These are phyloP conservation scores for Adelognathus sp. DNA, from an alignment of 2,888 invertebrate species.

Conservation along the genomic window DNA sequence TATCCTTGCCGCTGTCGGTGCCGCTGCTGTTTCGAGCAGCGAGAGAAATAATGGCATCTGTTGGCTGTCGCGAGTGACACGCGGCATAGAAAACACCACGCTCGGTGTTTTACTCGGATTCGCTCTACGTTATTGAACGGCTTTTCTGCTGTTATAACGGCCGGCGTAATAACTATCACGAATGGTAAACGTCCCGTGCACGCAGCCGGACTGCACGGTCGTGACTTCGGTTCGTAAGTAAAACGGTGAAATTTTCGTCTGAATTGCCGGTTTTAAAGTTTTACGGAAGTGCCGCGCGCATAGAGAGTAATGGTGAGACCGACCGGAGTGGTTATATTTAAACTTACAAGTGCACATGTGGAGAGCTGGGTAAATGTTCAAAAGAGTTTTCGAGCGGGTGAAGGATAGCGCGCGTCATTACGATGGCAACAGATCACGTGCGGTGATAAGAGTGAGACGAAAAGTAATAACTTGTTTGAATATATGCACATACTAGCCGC, in stretches of 20 bases:
- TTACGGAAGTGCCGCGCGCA: background rate
- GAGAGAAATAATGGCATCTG: conserved; percentile 1
- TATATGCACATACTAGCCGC: too few relatives aligned
- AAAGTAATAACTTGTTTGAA: too few relatives aligned
- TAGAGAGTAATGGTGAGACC: background rate
- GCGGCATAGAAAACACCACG: conserved; percentile 11
- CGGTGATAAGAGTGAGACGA: conserved; percentile 45
- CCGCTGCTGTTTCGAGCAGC: background rate
- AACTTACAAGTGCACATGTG: conserved; percentile 49
- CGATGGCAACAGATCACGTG: conserved; percentile 51
- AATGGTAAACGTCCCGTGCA: conserved; percentile 14
- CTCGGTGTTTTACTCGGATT: background rate
- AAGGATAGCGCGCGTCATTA: conserved; percentile 47
- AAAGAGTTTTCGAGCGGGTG: conserved; percentile 16
- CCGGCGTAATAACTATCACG: conserved; percentile 19
- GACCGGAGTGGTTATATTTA: conserved; percentile 25
- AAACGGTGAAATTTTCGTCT: conserved; percentile 39
- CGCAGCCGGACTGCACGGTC: background rate
- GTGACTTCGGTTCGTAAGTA: conserved; percentile 28
- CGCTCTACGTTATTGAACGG: conserved; percentile 16
- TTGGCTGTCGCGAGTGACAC: conserved; percentile 14
- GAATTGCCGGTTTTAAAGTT: conserved; percentile 34
- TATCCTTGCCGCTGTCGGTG: background rate
- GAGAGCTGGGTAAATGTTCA: conserved; percentile 15
- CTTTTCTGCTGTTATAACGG: background rate